A percentile compares a stretch with the other conserved stretches of the same genome.
Evolutionary conservation across 1,140 invertebrate species (phyloP).

Genomic region (Anthonomus grandis): DNA sequence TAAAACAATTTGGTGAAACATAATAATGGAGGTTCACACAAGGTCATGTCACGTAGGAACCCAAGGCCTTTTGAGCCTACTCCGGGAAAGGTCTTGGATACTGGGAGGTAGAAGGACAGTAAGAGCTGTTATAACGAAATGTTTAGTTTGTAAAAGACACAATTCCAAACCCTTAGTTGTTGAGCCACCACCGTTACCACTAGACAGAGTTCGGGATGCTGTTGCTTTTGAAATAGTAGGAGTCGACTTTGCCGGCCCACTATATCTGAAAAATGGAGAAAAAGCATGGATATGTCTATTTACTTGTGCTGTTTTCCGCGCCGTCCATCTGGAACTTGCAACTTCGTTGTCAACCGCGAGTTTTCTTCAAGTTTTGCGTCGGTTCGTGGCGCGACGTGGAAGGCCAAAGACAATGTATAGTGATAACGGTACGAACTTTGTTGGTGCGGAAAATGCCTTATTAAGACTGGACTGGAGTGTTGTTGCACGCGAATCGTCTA

Average conservation of each 20-base stretch:
- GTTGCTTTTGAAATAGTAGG: slow-evolving; percentile 23
- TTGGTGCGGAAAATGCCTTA: slow-evolving; percentile 37
- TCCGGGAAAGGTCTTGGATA: slow-evolving; percentile 26
- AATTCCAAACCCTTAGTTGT: slow-evolving; percentile 29
- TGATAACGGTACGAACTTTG: slow-evolving; percentile 44
- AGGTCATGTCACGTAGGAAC: slow-evolving; percentile 18
- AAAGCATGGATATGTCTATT: slow-evolving; percentile 33
- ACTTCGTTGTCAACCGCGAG: too few species aligned
- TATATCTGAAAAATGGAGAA: slow-evolving; percentile 29
- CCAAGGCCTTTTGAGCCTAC: slow-evolving; percentile 20
- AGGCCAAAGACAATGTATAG: too few species aligned
- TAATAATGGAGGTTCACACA: too few species aligned
- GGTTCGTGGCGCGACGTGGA: too few species aligned
- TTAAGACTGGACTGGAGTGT: slow-evolving; percentile 32
- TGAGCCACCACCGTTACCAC: slow-evolving; percentile 34
- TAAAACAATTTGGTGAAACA: slow-evolving; percentile 8
- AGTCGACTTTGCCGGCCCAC: slow-evolving; percentile 39
- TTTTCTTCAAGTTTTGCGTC: too few species aligned
- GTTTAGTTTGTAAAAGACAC: slow-evolving; percentile 37
- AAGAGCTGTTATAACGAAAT: slow-evolving; percentile 32
- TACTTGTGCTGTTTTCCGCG: slow-evolving; percentile 36
- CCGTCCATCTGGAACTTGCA: slow-evolving; percentile 46
- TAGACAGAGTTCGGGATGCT: slow-evolving; percentile 35
- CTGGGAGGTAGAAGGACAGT: slow-evolving; percentile 32
- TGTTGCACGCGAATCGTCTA: slow-evolving; percentile 28